These are phyloP conservation scores for Platycnemis pennipes DNA, from an alignment of 2,888 invertebrate genomes.

Conservation along the genomic window DNA sequence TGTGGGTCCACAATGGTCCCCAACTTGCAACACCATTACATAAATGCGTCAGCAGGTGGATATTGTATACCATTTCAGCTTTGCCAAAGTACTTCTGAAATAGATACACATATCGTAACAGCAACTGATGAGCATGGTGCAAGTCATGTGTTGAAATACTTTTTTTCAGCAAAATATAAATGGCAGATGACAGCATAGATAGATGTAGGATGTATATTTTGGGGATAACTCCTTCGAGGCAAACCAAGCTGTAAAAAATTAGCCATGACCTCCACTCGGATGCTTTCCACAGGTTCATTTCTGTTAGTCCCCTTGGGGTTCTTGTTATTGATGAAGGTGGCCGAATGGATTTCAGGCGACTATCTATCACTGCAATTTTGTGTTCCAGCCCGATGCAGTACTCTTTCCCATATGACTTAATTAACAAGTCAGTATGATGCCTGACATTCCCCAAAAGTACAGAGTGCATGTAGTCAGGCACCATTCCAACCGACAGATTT, in stretches of 20 bases:
- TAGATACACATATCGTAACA: not conserved
- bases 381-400: not conserved
- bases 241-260: not conserved
- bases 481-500: not conserved
- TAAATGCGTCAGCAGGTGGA: not conserved
- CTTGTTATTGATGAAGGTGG: not conserved
- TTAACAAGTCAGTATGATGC: not conserved
- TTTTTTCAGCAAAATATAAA: not conserved
- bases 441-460: not conserved
- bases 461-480: not conserved
- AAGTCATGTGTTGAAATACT: not conserved
- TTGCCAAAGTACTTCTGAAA: not conserved
- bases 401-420: not conserved
- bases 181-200: not conserved
- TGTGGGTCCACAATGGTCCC: not conserved
- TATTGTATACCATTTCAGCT: not conserved
- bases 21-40: not conserved
- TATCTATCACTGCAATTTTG: not conserved
- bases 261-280: not conserved
- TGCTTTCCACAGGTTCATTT: not conserved
- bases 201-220: not conserved
- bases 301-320: not conserved
- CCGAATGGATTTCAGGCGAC: not conserved
- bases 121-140: not conserved
- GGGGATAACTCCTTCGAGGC: not conserved